Evolutionary conservation across 2,113 vertebrate genomes (phyloP), one percentile per base, ranked within the genome.

Genomic region (Notarius lentiginosus): DNA sequence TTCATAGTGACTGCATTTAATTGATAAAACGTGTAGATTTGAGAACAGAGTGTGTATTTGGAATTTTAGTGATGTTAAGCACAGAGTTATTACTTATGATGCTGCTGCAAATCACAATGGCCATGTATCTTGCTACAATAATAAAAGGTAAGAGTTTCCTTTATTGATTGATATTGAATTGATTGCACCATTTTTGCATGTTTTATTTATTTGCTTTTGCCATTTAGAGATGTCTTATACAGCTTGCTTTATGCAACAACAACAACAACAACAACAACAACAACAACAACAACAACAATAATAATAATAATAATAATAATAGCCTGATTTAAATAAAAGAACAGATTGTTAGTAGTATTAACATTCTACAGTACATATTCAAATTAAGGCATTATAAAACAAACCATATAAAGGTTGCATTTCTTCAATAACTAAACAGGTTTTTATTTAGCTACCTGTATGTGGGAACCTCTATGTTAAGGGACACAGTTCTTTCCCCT

Each of bases 61-160:
- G 47, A 87, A 22, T 73, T 79, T 80, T 66, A 76, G 65, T 66
- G 24, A 87, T 83, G 66, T 61, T 55, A 55, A 85, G 47, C 2
- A 24, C 17, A 68, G 10, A 24, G n/a, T 84, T 70, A 41, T 70
- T 30, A 18, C n/a, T n/a, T 41, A 58, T 51, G 82, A 84, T 5
- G 53, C 60, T 89, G 88, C n/a, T 83, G 63, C 76, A 70, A 66
- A 53, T 83, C 24, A 3, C 75, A 30, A 17, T 86, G 22, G 75
- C 58, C 15, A 10, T 84, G n/a, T 85, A 20, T 76, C 47, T 90
- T 10, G 53, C 53, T 81, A 34, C 79, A 72, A 10, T 70, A 8
- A 63, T 49, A 14, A 27, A 85, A 89, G 89, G 89, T 90, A 89
- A 89, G 87, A 24, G 7, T 15, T 79, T 80, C 14, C 14, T 79